phyloP scores from a whole-genome alignment of 35 echinoderm and acorn worm species.

The Nesometra sesokonis region DNA sequence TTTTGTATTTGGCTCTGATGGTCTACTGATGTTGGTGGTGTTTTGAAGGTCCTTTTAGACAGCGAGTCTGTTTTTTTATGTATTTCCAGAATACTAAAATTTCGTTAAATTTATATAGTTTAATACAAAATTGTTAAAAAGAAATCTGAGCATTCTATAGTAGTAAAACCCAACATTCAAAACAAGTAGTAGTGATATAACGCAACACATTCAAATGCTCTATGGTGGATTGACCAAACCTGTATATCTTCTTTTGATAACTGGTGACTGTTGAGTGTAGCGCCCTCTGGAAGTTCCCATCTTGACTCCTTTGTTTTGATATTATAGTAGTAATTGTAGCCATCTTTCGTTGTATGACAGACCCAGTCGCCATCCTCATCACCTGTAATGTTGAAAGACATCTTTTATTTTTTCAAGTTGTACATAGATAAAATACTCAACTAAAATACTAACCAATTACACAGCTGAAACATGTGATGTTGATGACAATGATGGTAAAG shows the following conservation, averaged over 20 bases:
- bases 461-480: too few species aligned
- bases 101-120: neutral
- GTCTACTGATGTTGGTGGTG: too few species aligned
- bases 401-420: too few species aligned
- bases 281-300: constrained; percentile 68
- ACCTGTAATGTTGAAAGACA: constrained; percentile 17
- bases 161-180: neutral
- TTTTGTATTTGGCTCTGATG: too few species aligned
- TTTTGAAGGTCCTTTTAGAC: too few species aligned
- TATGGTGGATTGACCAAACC: constrained; percentile 8
- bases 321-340: constrained; percentile 69
- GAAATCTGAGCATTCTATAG: neutral
- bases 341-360: constrained; percentile 48
- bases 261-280: constrained; percentile 45
- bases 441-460: too few species aligned
- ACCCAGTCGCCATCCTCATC: constrained; percentile 57
- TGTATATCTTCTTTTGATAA: constrained; percentile 80
- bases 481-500: too few species aligned
- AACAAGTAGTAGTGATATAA: neutral
- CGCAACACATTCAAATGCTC: neutral
- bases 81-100: too few species aligned
- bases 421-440: too few species aligned
- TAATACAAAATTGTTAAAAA: neutral
- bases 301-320: constrained; percentile 59
- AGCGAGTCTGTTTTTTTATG: too few species aligned